Conservation (phyloP, 2,888 invertebrate species). For the Synergus itoensis region DNA sequence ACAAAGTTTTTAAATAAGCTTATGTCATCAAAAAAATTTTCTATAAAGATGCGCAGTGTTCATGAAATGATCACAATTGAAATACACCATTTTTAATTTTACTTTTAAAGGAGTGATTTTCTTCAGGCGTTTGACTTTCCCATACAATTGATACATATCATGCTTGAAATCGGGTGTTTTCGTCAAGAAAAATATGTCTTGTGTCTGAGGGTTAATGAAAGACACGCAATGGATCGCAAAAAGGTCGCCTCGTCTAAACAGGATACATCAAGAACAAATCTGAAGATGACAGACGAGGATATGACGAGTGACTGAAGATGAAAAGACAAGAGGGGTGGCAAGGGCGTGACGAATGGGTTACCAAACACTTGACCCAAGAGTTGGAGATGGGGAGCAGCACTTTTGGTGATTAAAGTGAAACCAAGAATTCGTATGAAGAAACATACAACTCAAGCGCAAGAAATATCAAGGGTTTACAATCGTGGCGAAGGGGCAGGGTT, state of each 20-base stretch:
- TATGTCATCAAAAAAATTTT: too few relatives aligned
- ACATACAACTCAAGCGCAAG: neutral
- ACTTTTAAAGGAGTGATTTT: neutral
- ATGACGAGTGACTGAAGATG: slow-evolving; percentile 34
- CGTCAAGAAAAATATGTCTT: slow-evolving; percentile 10
- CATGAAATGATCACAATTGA: too few relatives aligned
- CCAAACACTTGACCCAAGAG: slow-evolving; percentile 68
- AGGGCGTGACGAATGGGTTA: slow-evolving; percentile 58
- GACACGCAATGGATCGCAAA: slow-evolving; percentile 34
- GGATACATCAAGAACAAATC: slow-evolving; percentile 37
- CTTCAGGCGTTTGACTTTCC: neutral
- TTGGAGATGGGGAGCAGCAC: slow-evolving; percentile 60
- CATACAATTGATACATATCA: neutral
- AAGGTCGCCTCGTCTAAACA: slow-evolving; percentile 14
- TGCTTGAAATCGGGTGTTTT: neutral
- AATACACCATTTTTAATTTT: too few relatives aligned
- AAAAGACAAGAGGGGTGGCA: slow-evolving; percentile 20
- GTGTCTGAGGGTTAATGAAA: slow-evolving; percentile 19
- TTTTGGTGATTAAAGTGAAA: slow-evolving; percentile 73
- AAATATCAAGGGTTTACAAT: slow-evolving; percentile 36
- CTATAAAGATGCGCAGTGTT: too few relatives aligned
- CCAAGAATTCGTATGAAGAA: slow-evolving; percentile 70
- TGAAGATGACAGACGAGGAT: slow-evolving; percentile 44
- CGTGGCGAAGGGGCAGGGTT: slow-evolving; percentile 1
- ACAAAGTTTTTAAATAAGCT: too few relatives aligned